Evolutionary conservation across 2,888 invertebrate species (phyloP), one percentile per base, ranked within the genome.

Genomic region (Nomada fucata): DNA sequence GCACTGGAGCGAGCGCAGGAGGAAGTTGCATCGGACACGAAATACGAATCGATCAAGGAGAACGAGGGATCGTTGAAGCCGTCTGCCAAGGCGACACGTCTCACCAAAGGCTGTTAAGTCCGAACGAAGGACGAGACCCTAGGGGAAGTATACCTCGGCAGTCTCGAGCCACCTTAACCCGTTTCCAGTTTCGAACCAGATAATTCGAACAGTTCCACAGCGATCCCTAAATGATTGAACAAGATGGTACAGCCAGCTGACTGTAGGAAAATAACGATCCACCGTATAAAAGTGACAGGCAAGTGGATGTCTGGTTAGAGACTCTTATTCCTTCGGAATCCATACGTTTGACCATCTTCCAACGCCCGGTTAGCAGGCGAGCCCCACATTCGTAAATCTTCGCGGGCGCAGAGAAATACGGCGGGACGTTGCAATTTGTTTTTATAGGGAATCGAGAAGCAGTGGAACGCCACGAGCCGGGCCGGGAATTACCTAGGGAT

Each of bases 391-490:
- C 87, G 84, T 88, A 88, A 88, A 86, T 89, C 89, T 86, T 77
- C 55, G 75, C 57, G 77, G 77, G 75, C 71, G 68, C 72, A 60
- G 73, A 82, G 87, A 85, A 82, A 88, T 83, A 88, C 78, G 85
- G 60, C 69, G 82, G 81, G 57, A 76, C 67, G 73, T 83, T 75
- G 85, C 88, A 89, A 89, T 91, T 89, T 86, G 87, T 91, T 90
- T 91, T 91, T 89, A 89, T 89, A 84, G 85, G 73, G 84, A 86
- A 90, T 86, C 83, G 81, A 72, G 71, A 68, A 77, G 55, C 47
- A 71, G 50, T 18, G 68, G 59, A 61, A 71, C 72, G 72, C 59
- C 72, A 72, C 64, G 68, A 76, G 76, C 60, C 55, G 64, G 52
- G 52, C 53, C 59, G 50, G 75, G 77, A 82, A 86, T 89, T 90